These are phyloP conservation scores for Rhagium mordax DNA, from an alignment of 2,888 invertebrate genomes.

Conservation along the genomic window DNA sequence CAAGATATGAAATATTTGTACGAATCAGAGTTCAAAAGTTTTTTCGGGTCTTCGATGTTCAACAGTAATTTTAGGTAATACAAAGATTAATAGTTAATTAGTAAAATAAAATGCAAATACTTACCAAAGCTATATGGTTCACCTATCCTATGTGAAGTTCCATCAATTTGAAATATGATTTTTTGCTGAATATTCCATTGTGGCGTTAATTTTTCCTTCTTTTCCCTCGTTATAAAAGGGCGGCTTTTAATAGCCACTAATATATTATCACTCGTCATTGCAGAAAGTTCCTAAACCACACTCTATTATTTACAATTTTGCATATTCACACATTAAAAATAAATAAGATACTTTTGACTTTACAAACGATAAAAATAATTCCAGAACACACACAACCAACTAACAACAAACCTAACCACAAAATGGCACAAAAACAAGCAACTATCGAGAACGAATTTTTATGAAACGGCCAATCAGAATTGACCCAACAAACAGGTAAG, in stretches of 20 bases:
- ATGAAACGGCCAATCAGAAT: no score
- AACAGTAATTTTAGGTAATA: no score
- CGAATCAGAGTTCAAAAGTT: no score
- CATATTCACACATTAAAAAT: neutral
- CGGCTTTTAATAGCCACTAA: conserved; percentile 85
- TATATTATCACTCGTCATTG: conserved; percentile 70
- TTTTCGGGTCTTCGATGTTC: no score
- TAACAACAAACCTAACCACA: no score
- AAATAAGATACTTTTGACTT: neutral
- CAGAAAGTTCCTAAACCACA: neutral
- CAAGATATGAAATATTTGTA: no score
- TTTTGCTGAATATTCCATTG: conserved; percentile 78
- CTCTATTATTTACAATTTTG: neutral
- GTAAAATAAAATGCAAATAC: conserved; percentile 38
- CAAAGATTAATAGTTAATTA: no score
- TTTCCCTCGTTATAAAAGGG: conserved; percentile 78
- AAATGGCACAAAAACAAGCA: no score
- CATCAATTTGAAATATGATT: conserved; percentile 74
- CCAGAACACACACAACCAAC: no score
- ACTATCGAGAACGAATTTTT: no score
- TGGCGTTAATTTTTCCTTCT: conserved; percentile 70
- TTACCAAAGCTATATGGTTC: conserved; percentile 68
- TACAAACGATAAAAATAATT: no score
- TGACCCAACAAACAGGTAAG: no score
- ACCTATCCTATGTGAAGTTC: neutral